Base-by-base conservation (phyloP, 2,888 invertebrate species). In the Microchrysa polita region DNA sequence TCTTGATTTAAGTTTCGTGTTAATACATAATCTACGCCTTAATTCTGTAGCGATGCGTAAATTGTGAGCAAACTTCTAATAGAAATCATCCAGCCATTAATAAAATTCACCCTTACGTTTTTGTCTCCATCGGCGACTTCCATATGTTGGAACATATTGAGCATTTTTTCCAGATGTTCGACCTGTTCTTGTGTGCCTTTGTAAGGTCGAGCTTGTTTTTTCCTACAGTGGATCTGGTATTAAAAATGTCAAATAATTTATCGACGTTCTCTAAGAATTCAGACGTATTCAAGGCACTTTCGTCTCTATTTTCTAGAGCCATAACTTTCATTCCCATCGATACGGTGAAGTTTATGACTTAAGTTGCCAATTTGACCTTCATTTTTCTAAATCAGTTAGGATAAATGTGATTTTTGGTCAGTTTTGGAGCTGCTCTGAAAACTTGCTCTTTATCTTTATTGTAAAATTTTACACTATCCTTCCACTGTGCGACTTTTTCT, bases 1-100 rank as follows among this genome's bases (percentile, higher is more conserved):
- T 61, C 34, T 12, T 61, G 61, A n/a, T 61, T 61, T 10, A 61
- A 34, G 27, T 61, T 22, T 0, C 61, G 22, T 14, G 61, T 34
- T 0, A 61, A 1, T 12, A 61, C 2, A 27, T 27, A 61, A 2
- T 14, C 2, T 27, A 61, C 9, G 9, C n/a, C 40, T 16, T 61
- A 2, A 18, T 18, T 23, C 1, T 61, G 12, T 2, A 61, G 0
- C 9, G 27, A 10, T 5, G 12, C n/a, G 7, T 1, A 34, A 23
- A 61, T 14, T 16, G 9, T 2, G 22, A 23, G 10, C 16, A 61
- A 27, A 12, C 2, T 34, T 1, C 2, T 61, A 2, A 61, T 61
- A 4, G 14, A 16, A 7, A 34, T 14, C 4, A 22, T 7, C 61
- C 61, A 61, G 7, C 61, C 61, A 14, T 61, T 34, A 2, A 61